A percentile compares a stretch with the other conserved stretches of the same genome.
These are phyloP conservation scores for Dromococcyx pavoninus DNA, from an alignment of 2,797 vertebrate genomes.

Conservation along the genomic window DNA sequence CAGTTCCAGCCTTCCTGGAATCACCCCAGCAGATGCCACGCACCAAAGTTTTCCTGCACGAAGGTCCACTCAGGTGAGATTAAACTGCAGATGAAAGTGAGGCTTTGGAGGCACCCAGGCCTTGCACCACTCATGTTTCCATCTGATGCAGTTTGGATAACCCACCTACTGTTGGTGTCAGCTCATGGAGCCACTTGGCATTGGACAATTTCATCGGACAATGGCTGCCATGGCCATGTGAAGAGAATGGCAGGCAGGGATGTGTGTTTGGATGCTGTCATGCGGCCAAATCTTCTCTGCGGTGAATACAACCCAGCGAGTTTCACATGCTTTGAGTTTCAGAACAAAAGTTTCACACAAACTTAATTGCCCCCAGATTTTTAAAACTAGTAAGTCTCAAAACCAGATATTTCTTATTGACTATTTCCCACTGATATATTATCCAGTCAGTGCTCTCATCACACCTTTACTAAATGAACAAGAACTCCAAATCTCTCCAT, in stretches of 20 bases:
- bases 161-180: background rate
- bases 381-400: background rate
- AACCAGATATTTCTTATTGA: background rate
- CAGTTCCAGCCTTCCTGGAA: background rate
- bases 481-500: background rate
- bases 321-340: slow-evolving; percentile 22
- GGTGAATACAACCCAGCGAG: background rate
- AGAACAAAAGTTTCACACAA: slow-evolving; percentile 44
- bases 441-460: background rate
- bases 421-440: background rate
- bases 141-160: rapidly evolving
- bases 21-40: background rate
- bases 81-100: background rate
- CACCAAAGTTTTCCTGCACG: background rate
- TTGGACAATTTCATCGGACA: background rate
- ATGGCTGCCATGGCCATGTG: rapidly evolving
- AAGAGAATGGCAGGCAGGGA: background rate
- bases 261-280: background rate
- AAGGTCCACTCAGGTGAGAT: background rate
- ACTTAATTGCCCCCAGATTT: slow-evolving; percentile 36
- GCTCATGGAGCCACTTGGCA: background rate
- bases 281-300: background rate
- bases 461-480: slow-evolving; percentile 8
- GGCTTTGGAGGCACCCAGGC: background rate
- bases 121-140: background rate